Evolutionary conservation across 2,888 invertebrate species (phyloP).

Genomic region (Cephalotes varians): DNA sequence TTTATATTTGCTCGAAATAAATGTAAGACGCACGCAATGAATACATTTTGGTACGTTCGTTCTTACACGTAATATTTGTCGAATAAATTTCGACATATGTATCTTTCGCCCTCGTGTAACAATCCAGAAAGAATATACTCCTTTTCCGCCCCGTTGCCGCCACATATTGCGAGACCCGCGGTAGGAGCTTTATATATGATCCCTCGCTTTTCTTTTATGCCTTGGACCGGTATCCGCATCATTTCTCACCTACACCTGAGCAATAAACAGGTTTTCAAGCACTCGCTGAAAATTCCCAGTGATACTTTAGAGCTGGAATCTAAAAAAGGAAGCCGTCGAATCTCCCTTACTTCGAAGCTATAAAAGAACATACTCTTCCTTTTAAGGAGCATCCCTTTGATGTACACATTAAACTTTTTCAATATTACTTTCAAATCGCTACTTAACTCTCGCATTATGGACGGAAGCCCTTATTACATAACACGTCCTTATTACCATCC

Average conservation of each 20-base stretch:
- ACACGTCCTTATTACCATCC: not conserved
- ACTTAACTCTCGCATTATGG: not conserved
- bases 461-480: constrained; percentile 5
- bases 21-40: not conserved
- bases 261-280: constrained; percentile 73
- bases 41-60: not conserved
- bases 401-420: constrained; percentile 31
- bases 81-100: not conserved
- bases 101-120: not conserved
- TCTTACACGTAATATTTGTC: not conserved
- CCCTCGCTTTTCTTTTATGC: constrained; percentile 69
- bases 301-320: constrained; percentile 42
- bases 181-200: constrained; percentile 67
- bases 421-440: constrained; percentile 18
- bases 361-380: constrained; percentile 17
- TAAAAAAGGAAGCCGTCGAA: constrained; percentile 40
- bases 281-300: constrained; percentile 70
- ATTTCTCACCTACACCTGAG: constrained; percentile 70
- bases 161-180: constrained; percentile 22
- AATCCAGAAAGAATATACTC: constrained; percentile 56
- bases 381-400: constrained; percentile 34
- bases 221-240: constrained; percentile 58
- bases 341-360: constrained; percentile 37
- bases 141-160: constrained; percentile 51
- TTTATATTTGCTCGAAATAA: not conserved